A percentile compares a stretch with the other conserved stretches of the same genome.
phyloP scores from a whole-genome alignment of 2,113 vertebrate genomes.

The Alaudala cheleensis region DNA sequence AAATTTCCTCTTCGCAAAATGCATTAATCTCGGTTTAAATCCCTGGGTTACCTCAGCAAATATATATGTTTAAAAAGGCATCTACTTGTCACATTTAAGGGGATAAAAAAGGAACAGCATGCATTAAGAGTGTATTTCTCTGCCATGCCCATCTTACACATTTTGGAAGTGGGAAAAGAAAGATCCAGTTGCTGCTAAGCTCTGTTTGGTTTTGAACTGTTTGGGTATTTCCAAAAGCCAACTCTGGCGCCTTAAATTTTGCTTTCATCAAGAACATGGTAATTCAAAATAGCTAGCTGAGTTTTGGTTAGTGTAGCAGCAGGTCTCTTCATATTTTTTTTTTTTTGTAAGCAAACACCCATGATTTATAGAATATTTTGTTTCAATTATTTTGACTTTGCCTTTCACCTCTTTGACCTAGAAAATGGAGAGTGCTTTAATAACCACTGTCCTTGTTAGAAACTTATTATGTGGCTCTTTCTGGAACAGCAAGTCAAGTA shows the following conservation, averaged over 20 bases:
- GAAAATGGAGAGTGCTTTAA: constrained; percentile 32
- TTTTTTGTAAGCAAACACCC: neutral
- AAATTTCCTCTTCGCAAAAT: constrained; percentile 63
- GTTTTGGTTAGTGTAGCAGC: neutral
- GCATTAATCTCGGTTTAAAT: neutral
- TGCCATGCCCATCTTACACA: neutral
- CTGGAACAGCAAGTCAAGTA: constrained; percentile 13
- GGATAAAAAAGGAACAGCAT: neutral
- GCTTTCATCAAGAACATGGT: neutral
- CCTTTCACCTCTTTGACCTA: constrained; percentile 38
- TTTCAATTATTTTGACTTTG: constrained; percentile 38
- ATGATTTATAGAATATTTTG: constrained; percentile 26
- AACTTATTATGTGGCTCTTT: constrained; percentile 28
- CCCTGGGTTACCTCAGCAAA: neutral
- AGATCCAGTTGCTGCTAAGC: neutral
- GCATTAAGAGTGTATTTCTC: neutral
- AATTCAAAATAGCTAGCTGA: neutral
- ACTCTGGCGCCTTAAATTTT: neutral
- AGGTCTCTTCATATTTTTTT: neutral
- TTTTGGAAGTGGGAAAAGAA: neutral
- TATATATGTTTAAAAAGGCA: neutral
- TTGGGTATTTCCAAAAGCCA: neutral
- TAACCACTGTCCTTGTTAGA: constrained; percentile 19
- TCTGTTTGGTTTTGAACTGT: constrained; percentile 9
- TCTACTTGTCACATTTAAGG: neutral